Base-by-base conservation (phyloP, 2,888 invertebrate genomes). In the Vannuccia rotundouncinata region DNA sequence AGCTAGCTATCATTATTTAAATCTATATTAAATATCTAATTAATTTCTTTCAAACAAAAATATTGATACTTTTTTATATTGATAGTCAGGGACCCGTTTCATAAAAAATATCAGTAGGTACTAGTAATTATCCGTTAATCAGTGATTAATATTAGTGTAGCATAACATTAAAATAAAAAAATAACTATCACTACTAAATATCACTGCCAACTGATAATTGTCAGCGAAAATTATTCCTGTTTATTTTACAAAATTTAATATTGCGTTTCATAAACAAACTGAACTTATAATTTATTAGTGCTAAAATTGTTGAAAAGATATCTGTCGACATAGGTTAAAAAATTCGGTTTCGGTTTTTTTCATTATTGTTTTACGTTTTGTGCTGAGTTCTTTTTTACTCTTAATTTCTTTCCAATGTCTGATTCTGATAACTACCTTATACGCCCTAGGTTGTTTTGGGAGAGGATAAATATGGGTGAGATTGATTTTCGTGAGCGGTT, bases 21-120 rank as follows among this genome's bases (percentile, higher is more conserved):
- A n/a, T n/a, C n/a, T n/a, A n/a, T n/a, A n/a, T n/a, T n/a, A n/a
- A n/a, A n/a, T n/a, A n/a, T n/a, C n/a, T n/a, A n/a, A n/a, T n/a
- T n/a, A n/a, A n/a, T n/a, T n/a, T n/a, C n/a, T n/a, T n/a, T n/a
- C n/a, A n/a, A n/a, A n/a, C n/a, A n/a, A n/a, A n/a, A n/a, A n/a
- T n/a, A n/a, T n/a, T n/a, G n/a, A n/a, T n/a, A n/a, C n/a, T n/a
- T n/a, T n/a, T n/a, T n/a, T n/a, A n/a, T n/a, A n/a, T n/a, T n/a
- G n/a, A n/a, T n/a, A n/a, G 45, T 45, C 45, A 45, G 45, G 45
- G 66, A 22, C 66, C 66, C 66, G 66, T 66, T 66, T 27, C 66
- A 66, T 66, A 66, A 66, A 66, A 66, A 66, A 22, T 66, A 66
- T 66, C 66, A 66, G 66, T 66, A 66, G 25, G 2, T 22, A 66